Conservation (phyloP, 2,113 vertebrate species). For the Myotis yumanensis region DNA sequence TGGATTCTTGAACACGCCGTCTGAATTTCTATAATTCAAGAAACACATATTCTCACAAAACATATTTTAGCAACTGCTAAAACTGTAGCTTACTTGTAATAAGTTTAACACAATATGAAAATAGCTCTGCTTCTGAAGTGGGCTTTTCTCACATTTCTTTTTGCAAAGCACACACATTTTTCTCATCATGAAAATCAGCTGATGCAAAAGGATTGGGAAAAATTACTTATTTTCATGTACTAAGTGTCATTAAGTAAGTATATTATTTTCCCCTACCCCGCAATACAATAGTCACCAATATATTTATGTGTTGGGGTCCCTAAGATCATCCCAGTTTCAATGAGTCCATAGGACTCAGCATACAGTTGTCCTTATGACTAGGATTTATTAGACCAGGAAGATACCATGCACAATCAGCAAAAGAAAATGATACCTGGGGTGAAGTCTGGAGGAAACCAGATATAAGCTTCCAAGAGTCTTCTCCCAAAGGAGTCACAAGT, state of each 20-base stretch:
- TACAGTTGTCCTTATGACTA: neutral
- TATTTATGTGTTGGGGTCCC: neutral
- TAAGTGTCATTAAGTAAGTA: neutral
- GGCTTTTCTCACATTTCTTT: conserved; percentile 6
- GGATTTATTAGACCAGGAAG: neutral
- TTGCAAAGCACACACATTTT: conserved; percentile 20
- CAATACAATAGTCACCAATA: neutral
- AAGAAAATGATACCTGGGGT: neutral
- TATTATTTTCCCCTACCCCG: neutral
- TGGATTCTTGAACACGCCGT: conserved; percentile 97
- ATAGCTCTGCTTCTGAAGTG: conserved; percentile 13
- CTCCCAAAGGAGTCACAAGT: neutral
- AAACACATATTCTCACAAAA: conserved; percentile 63
- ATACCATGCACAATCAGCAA: neutral
- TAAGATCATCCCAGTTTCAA: neutral
- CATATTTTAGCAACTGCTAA: neutral
- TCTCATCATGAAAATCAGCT: conserved; percentile 31
- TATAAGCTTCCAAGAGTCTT: neutral
- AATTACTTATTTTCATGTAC: neutral
- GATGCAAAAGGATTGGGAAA: neutral
- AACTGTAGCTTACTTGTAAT: neutral
- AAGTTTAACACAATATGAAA: conserved; percentile 41
- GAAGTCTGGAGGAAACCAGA: neutral
- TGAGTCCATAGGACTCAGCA: neutral
- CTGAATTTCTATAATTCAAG: conserved; percentile 92